A percentile compares a stretch with the other conserved stretches of the same genome.
phyloP scores from a whole-genome alignment of 2,113 vertebrate genomes.

The Cinclus cinclus region DNA sequence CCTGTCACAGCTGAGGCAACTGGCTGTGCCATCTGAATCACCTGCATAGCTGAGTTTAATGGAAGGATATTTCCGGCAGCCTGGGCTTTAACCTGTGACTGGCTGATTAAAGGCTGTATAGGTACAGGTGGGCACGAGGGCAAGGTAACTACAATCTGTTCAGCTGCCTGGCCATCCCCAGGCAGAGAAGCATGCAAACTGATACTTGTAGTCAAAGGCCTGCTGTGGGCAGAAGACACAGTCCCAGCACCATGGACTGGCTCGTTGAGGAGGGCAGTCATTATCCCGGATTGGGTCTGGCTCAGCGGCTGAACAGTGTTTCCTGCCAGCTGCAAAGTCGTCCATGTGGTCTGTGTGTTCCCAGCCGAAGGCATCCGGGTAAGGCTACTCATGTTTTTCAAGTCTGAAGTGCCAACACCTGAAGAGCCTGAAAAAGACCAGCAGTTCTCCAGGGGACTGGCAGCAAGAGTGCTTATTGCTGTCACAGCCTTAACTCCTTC shows the following conservation, averaged over 20 bases:
- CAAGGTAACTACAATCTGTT: slow-evolving; percentile 76
- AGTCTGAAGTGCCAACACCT: slow-evolving; percentile 72
- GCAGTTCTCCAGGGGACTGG: slow-evolving; percentile 64
- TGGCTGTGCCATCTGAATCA: slow-evolving; percentile 90
- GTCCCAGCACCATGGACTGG: slow-evolving; percentile 19
- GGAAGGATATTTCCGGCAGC: slow-evolving; percentile 81
- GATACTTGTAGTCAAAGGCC: slow-evolving; percentile 48
- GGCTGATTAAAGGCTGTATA: slow-evolving; percentile 79
- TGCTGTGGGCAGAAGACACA: slow-evolving; percentile 42
- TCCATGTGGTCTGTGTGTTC: slow-evolving; percentile 97
- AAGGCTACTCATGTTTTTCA: slow-evolving; percentile 76
- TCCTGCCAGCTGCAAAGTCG: slow-evolving; percentile 91
- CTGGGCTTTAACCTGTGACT: slow-evolving; percentile 78
- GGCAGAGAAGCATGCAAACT: slow-evolving; percentile 69
- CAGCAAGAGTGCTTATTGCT: slow-evolving; percentile 59
- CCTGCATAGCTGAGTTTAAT: slow-evolving; percentile 92
- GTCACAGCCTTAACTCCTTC: slow-evolving; percentile 62
- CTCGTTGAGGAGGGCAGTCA: slow-evolving; percentile 70
- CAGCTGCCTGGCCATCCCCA: slow-evolving; percentile 72
- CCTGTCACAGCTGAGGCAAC: slow-evolving; percentile 78
- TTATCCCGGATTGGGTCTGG: slow-evolving; percentile 76
- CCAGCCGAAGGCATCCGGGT: slow-evolving; percentile 79
- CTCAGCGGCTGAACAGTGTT: slow-evolving; percentile 94
- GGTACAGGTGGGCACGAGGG: slow-evolving; percentile 79
- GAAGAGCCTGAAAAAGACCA: slow-evolving; percentile 75